A percentile compares a stretch with the other conserved stretches of the same genome.
Conservation (phyloP, 2,113 vertebrate species). For the Montifringilla adamsi region DNA sequence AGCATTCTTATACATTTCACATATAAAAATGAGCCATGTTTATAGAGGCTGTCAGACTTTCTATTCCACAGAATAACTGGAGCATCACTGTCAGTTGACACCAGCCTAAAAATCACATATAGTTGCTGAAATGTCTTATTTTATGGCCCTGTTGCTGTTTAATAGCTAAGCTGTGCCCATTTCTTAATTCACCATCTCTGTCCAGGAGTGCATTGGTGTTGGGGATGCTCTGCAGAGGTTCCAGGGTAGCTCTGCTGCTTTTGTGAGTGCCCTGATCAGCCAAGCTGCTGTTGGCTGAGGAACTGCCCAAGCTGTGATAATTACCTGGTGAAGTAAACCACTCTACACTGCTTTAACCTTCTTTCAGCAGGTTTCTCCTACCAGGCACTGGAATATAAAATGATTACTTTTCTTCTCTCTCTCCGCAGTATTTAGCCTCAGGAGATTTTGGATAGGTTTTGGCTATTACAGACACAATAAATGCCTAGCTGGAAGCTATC, state of each 20-base stretch:
- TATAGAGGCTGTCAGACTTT: conserved; percentile 50
- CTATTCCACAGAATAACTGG: conserved; percentile 43
- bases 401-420: background rate
- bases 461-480: conserved; percentile 41
- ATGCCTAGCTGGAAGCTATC: conserved; percentile 34
- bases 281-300: background rate
- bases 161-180: conserved; percentile 30
- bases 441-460: conserved; percentile 44
- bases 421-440: conserved; percentile 17
- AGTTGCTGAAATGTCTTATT: conserved; percentile 56
- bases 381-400: conserved; percentile 25
- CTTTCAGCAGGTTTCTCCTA: conserved; percentile 8
- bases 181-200: background rate
- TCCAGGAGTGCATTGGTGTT: background rate
- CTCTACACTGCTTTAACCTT: background rate
- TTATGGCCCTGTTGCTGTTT: conserved; percentile 36
- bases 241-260: background rate
- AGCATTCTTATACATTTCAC: conserved; percentile 61
- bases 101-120: conserved; percentile 35
- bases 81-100: conserved; percentile 40
- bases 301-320: background rate
- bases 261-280: background rate
- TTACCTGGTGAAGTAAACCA: background rate
- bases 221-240: background rate
- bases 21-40: conserved; percentile 54